Conservation (phyloP, 1,140 invertebrate genomes). For the Akabosia matsudoensis region DNA sequence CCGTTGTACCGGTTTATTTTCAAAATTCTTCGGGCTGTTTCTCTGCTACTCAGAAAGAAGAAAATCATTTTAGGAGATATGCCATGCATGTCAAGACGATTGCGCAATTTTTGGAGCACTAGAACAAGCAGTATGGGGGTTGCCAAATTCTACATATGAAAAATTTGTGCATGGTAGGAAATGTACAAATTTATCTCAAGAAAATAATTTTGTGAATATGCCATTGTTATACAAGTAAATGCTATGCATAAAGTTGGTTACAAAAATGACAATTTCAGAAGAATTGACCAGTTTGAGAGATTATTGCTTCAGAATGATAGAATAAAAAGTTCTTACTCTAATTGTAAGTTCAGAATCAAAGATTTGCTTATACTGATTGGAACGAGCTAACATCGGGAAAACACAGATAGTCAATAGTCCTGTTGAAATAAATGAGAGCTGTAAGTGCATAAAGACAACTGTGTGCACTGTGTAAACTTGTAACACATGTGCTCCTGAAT, state of each 20-base stretch:
- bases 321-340: too few relatives aligned
- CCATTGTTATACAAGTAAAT: too few relatives aligned
- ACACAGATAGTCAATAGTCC: too few relatives aligned
- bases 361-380: slow-evolving; percentile 32
- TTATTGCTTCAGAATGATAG: slow-evolving; percentile 32
- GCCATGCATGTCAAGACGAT: slow-evolving; percentile 37
- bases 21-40: slow-evolving; percentile 22
- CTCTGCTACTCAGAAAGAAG: slow-evolving; percentile 32
- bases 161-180: slow-evolving; percentile 21
- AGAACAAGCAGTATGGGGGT: slow-evolving; percentile 22
- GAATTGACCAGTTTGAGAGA: slow-evolving; percentile 28
- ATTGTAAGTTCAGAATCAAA: too few relatives aligned
- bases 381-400: not conserved
- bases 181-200: not conserved
- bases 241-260: not conserved
- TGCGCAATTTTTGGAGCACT: slow-evolving; percentile 34
- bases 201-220: not conserved
- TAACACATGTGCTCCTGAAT: not conserved
- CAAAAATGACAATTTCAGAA: slow-evolving; percentile 23
- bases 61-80: slow-evolving; percentile 34
- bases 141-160: slow-evolving; percentile 32
- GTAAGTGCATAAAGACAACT: not conserved
- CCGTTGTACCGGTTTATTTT: too few relatives aligned
- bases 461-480: not conserved
- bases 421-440: too few relatives aligned